phyloP scores from a whole-genome alignment of 2,888 invertebrate species.

The Elmis aenea region DNA sequence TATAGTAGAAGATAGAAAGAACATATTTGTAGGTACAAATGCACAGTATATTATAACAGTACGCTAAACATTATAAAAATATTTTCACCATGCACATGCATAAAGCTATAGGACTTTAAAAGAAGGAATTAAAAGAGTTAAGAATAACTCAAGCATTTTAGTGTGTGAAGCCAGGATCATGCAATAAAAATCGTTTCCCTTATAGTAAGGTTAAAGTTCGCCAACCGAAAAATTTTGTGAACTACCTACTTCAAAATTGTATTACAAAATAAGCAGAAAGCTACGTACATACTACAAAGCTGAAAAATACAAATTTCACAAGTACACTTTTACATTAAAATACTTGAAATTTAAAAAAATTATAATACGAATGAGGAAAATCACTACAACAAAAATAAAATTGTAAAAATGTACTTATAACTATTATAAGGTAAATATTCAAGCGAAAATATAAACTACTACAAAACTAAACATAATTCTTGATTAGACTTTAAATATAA shows the following conservation, averaged over 20 bases:
- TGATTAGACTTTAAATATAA: conserved; percentile 1
- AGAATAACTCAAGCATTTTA: conserved; percentile 10
- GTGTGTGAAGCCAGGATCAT: conserved; percentile 21
- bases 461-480: conserved; percentile 6
- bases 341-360: conserved; percentile 1
- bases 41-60: not conserved
- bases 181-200: conserved; percentile 45
- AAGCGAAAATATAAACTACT: conserved; percentile 18
- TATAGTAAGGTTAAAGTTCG: conserved; percentile 49
- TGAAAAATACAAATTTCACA: conserved; percentile 26
- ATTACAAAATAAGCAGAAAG: conserved; percentile 39
- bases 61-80: not conserved
- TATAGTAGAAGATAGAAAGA: not conserved
- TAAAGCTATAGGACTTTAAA: conserved; percentile 10
- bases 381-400: conserved; percentile 3
- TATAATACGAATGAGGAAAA: conserved; percentile 1
- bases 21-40: not conserved
- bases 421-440: conserved; percentile 12
- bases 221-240: conserved; percentile 38
- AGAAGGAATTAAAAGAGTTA: conserved; percentile 8
- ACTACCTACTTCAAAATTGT: conserved; percentile 37
- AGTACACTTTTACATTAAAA: conserved; percentile 14
- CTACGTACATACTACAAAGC: conserved; percentile 34
- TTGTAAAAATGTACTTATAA: conserved; percentile 14
- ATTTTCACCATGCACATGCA: too few relatives aligned